Evolutionary conservation across 2,797 vertebrate genomes (phyloP).

Genomic region (Limnodromus scolopaceus): DNA sequence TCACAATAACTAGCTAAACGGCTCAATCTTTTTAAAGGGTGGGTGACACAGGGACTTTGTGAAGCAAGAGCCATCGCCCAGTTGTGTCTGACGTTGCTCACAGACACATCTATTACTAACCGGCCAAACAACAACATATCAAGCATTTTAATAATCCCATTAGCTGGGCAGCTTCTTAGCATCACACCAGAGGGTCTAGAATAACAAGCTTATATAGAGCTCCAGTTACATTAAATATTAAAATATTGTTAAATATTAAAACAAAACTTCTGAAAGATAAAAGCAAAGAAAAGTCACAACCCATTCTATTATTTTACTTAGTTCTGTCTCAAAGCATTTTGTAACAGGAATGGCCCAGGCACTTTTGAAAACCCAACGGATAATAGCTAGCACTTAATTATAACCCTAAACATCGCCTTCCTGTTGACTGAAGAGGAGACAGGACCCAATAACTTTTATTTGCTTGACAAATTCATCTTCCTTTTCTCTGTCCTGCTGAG

Average conservation of each 20-base stretch:
- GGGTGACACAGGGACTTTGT: not conserved
- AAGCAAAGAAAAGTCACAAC: constrained; percentile 8
- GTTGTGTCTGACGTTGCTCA: not conserved
- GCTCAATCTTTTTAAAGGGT: rapidly evolving
- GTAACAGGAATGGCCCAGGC: not conserved
- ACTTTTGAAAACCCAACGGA: not conserved
- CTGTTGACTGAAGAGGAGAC: not conserved
- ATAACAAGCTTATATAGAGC: not conserved
- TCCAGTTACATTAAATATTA: constrained; percentile 34
- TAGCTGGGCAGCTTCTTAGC: not conserved
- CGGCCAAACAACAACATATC: not conserved
- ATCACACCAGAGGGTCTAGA: not conserved
- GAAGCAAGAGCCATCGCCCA: not conserved
- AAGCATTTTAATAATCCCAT: not conserved
- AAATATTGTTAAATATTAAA: constrained; percentile 69
- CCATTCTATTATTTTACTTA: not conserved
- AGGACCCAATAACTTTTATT: not conserved
- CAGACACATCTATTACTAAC: not conserved
- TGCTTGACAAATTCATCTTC: not conserved
- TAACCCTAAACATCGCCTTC: not conserved
- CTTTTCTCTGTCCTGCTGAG: not conserved
- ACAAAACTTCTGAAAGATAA: constrained; percentile 8
- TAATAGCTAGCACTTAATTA: not conserved
- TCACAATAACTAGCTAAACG: rapidly evolving
- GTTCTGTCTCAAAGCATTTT: constrained; percentile 12